Evolutionary conservation across 2,113 vertebrate genomes (phyloP), one percentile per base, ranked within the genome.

Genomic region (Spermophilus dauricus): DNA sequence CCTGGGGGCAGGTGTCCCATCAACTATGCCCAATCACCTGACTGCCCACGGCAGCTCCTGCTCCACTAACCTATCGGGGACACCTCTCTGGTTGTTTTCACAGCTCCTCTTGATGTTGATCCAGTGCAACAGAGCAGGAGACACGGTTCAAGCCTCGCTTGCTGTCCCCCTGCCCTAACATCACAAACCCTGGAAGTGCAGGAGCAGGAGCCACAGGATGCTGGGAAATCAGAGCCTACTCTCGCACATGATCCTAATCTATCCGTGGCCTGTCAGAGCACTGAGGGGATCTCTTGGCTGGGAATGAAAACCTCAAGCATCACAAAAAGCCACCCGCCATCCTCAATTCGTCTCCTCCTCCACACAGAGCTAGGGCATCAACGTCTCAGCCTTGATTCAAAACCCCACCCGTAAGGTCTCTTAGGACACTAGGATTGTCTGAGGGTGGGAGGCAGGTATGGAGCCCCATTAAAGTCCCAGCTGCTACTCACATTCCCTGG

Each of bases 351-450:
- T 20, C 4, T 34, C 2, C 11, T 42, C 53, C 17, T 10, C 6
- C 17, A 45, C 20, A 16, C 10, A 24, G 69, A 53, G 61, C 76
- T 8, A 16, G 24, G 16, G 28, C 39, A 53, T 13, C 0, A 4
- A 11, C 72, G n/a, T 75, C 80, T 86, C 88, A 77, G 12, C 18
- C 61, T 56, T 65, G 39, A 56, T 24, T 82, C 14, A 30, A 56
- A 89, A 22, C 17, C 8, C 16, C 28, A 20, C 34, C 17, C 42
- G 70, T 80, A 39, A 80, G n/a, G 37, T 78, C 32, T 77, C 9
- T 2, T 10, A 67, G 48, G 42, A 22, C 58, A 13, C 4, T 0
- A 30, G 0, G 0, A 45, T 17, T 4, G 12, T 37, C 3, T 7
- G 0, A 32, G 32, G n/a, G 45, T 42, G 13, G 75, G 37, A 72